Conservation (phyloP, 2,797 vertebrate genomes). For the Darevskia mixta region DNA sequence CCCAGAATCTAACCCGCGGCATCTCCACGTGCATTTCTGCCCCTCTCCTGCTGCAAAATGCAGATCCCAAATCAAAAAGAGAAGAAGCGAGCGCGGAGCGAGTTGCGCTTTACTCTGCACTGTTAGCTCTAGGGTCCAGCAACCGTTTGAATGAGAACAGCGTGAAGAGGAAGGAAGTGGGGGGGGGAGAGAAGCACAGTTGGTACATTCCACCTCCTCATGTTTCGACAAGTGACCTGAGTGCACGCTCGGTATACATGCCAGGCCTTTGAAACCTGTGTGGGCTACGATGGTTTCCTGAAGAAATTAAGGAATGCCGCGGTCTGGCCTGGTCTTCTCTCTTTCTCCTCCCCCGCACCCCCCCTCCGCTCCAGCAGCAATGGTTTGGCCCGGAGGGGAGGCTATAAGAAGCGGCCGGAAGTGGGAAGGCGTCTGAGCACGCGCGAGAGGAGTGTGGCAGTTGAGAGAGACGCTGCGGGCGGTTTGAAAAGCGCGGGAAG, state of each 20-base stretch:
- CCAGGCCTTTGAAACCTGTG: no score
- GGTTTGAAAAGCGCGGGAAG: neutral
- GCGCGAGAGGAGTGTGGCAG: rapidly evolving
- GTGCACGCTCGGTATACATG: neutral
- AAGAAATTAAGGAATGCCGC: no score
- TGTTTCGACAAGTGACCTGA: rapidly evolving
- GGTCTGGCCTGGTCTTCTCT: no score
- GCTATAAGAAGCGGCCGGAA: neutral
- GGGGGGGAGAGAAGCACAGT: no score
- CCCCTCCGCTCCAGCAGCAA: neutral
- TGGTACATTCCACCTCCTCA: neutral
- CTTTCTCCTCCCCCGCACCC: neutral
- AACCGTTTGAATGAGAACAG: neutral
- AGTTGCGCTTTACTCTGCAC: neutral
- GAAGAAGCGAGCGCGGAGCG: neutral
- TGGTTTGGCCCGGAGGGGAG: constrained; percentile 5
- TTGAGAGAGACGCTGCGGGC: neutral
- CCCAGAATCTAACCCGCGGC: no score
- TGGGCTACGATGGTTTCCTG: no score
- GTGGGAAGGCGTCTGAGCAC: no score
- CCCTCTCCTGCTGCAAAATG: no score
- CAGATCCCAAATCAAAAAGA: neutral
- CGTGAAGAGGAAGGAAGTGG: no score
- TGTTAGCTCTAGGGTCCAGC: neutral
- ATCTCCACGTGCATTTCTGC: neutral